These are phyloP conservation scores for Oscheius sp. DNA, from an alignment of 2,888 invertebrate genomes.

Conservation along the genomic window DNA sequence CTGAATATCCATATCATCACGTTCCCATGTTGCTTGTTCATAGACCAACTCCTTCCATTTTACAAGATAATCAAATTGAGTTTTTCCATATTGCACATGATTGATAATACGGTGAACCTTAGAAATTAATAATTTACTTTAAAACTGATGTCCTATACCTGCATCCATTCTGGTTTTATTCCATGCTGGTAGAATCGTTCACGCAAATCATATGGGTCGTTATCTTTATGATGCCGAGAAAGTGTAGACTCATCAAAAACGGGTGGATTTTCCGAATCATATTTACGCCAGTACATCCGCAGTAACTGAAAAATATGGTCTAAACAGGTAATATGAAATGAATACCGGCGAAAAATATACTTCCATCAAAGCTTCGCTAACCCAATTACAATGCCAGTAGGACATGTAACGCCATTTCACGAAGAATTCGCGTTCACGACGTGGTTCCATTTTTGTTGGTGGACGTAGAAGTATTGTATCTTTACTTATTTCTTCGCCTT, in stretches of 20 bases:
- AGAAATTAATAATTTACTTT: not conserved
- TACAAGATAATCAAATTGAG: conserved; percentile 84
- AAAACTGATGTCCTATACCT: conserved; percentile 74
- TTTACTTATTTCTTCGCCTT: conserved; percentile 73
- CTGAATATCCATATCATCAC: conserved; percentile 88
- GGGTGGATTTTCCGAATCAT: conserved; percentile 97
- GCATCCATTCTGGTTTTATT: conserved; percentile 96
- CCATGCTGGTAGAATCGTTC: conserved; percentile 85
- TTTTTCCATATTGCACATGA: conserved; percentile 78
- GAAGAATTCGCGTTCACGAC: conserved; percentile 85
- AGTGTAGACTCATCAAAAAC: conserved; percentile 82
- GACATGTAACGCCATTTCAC: conserved; percentile 96
- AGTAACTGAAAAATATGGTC: conserved; percentile 83
- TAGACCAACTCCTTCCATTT: conserved; percentile 98
- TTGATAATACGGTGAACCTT: conserved; percentile 88
- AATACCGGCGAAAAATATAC: conserved; percentile 60
- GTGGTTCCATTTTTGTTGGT: conserved; percentile 63
- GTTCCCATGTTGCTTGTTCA: conserved; percentile 97
- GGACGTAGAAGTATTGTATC: conserved; percentile 54
- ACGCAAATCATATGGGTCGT: conserved; percentile 75
- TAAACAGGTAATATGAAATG: not conserved
- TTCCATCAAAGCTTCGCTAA: conserved; percentile 77
- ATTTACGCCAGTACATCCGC: conserved; percentile 91
- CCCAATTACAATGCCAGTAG: conserved; percentile 98
- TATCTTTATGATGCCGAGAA: conserved; percentile 69